Evolutionary conservation across 2,113 vertebrate genomes (phyloP).

Genomic region (Plecturocebus donacophilus): DNA sequence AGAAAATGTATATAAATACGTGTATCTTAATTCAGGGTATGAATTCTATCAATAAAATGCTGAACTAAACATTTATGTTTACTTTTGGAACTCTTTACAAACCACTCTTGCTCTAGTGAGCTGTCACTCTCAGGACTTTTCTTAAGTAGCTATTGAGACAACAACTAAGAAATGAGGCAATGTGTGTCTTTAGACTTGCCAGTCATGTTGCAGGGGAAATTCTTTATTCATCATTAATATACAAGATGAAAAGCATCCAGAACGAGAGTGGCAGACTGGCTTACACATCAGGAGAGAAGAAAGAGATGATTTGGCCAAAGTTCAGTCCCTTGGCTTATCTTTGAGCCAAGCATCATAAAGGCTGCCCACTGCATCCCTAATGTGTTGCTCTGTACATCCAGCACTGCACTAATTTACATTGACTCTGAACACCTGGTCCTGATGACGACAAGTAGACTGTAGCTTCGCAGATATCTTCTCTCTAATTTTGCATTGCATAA

Average conservation of each 20-base stretch:
- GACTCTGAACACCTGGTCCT: neutral
- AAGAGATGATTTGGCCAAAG: neutral
- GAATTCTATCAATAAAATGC: neutral
- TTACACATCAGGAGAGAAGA: neutral
- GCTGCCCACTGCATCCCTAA: neutral
- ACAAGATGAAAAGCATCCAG: neutral
- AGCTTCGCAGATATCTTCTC: neutral
- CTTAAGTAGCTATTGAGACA: neutral
- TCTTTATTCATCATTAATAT: neutral
- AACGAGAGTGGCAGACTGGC: neutral
- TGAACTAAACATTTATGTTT: neutral
- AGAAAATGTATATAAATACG: neutral
- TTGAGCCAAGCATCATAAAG: neutral
- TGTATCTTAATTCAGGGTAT: neutral
- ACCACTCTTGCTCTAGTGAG: neutral
- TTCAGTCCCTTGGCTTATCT: neutral
- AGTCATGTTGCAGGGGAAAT: neutral
- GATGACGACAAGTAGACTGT: neutral
- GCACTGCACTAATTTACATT: neutral
- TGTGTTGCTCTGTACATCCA: neutral
- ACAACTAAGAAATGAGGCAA: neutral
- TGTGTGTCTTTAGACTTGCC: neutral
- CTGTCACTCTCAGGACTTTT: neutral
- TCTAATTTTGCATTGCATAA: neutral
- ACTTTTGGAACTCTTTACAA: neutral